Evolutionary conservation across 2,113 vertebrate genomes (phyloP).

Genomic region (Ceuthmochares aereus): DNA sequence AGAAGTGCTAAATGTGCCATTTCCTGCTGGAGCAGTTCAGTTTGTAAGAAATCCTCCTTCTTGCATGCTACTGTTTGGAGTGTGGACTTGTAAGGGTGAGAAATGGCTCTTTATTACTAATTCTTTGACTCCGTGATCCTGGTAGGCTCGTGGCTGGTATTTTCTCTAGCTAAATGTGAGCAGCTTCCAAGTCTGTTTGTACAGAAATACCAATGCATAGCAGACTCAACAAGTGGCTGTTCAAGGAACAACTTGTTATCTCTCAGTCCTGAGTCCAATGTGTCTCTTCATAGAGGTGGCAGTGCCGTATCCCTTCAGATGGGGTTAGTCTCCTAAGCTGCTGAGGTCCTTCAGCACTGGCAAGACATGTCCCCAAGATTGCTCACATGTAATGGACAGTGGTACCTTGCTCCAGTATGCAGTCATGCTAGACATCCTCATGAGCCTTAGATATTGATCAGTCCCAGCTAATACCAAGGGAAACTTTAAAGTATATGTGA

Average conservation of each 20-base stretch:
- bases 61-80: slow-evolving; percentile 35
- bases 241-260: background rate
- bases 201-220: background rate
- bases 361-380: background rate
- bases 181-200: background rate
- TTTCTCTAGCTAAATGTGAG: slow-evolving; percentile 18
- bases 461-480: background rate
- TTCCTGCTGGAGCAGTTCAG: background rate
- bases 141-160: background rate
- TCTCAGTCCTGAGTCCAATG: background rate
- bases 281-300: background rate
- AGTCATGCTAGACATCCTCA: background rate
- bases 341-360: background rate
- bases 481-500: background rate
- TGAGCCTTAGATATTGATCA: background rate
- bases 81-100: slow-evolving; percentile 35
- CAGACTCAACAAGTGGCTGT: background rate
- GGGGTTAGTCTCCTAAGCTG: background rate
- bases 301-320: background rate
- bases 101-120: slow-evolving; percentile 9
- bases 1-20: slow-evolving; percentile 25
- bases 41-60: background rate
- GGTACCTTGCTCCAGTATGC: background rate
- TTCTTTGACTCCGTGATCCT: slow-evolving; percentile 15
- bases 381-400: background rate